Conservation (phyloP, 1,140 invertebrate genomes). For the Neelides sp. region DNA sequence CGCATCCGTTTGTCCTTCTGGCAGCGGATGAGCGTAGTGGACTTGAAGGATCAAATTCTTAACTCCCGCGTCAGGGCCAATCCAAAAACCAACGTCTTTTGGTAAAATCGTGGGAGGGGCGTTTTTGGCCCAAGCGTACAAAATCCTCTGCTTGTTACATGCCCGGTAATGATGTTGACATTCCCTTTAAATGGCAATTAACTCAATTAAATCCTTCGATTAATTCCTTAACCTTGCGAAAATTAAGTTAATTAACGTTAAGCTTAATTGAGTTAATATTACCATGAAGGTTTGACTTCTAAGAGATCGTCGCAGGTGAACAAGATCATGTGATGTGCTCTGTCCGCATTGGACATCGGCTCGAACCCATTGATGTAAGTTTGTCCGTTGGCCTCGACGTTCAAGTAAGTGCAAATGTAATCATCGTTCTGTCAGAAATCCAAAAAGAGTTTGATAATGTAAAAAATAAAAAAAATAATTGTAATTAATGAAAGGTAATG, state of each 20-base stretch:
- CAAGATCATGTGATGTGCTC: slow-evolving; percentile 49
- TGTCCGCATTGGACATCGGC: slow-evolving; percentile 35
- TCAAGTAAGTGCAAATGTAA: slow-evolving; percentile 35
- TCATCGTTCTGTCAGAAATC: slow-evolving; percentile 33
- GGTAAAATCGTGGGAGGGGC: slow-evolving; percentile 47
- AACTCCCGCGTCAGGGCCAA: slow-evolving; percentile 40
- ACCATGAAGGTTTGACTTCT: slow-evolving; percentile 32
- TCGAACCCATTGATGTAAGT: slow-evolving; percentile 36
- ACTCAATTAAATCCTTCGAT: not conserved
- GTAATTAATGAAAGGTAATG: no score
- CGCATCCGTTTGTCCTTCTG: slow-evolving; percentile 31
- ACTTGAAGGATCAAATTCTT: slow-evolving; percentile 45
- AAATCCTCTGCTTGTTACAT: slow-evolving; percentile 38
- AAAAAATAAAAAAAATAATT: not conserved
- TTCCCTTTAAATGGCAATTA: slow-evolving; percentile 31
- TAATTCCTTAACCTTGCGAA: slow-evolving; percentile 4
- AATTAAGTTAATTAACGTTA: slow-evolving; percentile 1
- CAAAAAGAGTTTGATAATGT: no score
- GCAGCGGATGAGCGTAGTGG: slow-evolving; percentile 35
- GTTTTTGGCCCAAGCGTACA: slow-evolving; percentile 54
- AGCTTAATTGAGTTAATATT: slow-evolving; percentile 10
- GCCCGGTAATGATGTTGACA: slow-evolving; percentile 36
- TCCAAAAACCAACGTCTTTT: slow-evolving; percentile 43
- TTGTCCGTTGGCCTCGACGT: slow-evolving; percentile 32
- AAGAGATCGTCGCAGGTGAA: slow-evolving; percentile 44